These are phyloP conservation scores for Mormyrops attenuatus DNA, from an alignment of 2,797 vertebrate species.

Conservation along the genomic window DNA sequence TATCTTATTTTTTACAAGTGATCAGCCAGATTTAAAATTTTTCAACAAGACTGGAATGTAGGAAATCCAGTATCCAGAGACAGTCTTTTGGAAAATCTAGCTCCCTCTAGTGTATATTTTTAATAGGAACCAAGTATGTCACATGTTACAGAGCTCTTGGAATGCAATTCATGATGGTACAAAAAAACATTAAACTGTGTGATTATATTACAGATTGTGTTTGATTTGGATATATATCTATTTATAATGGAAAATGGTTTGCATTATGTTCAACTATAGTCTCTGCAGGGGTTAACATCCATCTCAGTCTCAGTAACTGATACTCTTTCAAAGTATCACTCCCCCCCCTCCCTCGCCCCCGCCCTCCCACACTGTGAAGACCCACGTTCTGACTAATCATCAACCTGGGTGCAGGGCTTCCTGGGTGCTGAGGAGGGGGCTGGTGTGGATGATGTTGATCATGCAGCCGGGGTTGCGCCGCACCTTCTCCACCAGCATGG, in stretches of 20 bases:
- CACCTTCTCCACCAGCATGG: constrained; percentile 59
- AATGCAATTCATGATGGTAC: not conserved
- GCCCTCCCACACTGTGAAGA: not conserved
- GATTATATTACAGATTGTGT: not conserved
- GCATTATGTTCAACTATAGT: not conserved
- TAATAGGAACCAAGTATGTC: not conserved
- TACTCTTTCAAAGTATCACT: not conserved
- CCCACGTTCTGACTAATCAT: not conserved
- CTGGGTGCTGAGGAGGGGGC: constrained; percentile 54
- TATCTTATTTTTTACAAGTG: not conserved
- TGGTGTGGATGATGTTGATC: constrained; percentile 55
- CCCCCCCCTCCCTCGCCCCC: not conserved
- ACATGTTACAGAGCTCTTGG: not conserved
- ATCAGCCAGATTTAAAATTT: not conserved
- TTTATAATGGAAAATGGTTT: not conserved
- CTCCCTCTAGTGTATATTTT: constrained; percentile 14
- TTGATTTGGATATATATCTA: not conserved
- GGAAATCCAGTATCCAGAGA: not conserved
- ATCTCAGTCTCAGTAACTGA: not conserved
- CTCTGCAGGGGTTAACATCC: not conserved
- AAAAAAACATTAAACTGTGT: not conserved
- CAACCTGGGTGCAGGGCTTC: constrained; percentile 61
- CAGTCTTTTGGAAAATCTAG: not conserved
- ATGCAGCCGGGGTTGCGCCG: constrained; percentile 63
- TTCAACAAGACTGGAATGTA: not conserved